These are phyloP conservation scores for Xestia sexstrigata DNA, from an alignment of 2,888 invertebrate genomes.

Conservation along the genomic window DNA sequence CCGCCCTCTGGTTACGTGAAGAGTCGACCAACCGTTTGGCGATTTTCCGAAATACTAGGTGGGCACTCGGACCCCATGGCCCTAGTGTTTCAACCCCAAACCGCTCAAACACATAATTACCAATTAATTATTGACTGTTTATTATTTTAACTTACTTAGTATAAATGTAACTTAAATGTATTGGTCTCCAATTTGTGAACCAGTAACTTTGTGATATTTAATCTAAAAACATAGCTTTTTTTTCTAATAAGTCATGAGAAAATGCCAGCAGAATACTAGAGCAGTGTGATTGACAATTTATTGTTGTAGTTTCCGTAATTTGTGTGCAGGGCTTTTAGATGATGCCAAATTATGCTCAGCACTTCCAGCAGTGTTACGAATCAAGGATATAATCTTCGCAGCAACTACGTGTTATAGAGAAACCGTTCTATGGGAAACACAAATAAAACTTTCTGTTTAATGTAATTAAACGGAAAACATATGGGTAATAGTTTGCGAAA, in stretches of 20 bases:
- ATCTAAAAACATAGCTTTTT: not conserved
- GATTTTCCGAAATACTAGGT: too few relatives aligned
- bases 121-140: too few relatives aligned
- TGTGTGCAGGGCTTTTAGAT: too few relatives aligned
- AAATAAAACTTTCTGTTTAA: slow-evolving; percentile 44
- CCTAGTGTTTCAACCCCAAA: too few relatives aligned
- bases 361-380: not conserved
- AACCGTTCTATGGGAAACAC: slow-evolving; percentile 36
- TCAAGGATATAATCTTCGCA: not conserved
- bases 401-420: slow-evolving; percentile 20
- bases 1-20: too few relatives aligned
- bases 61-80: too few relatives aligned
- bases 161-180: slow-evolving; percentile 10
- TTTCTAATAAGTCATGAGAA: not conserved
- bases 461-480: slow-evolving; percentile 41
- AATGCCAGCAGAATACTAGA: too few relatives aligned
- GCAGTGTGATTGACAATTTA: not conserved
- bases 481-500: slow-evolving; percentile 57
- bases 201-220: not conserved
- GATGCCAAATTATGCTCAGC: not conserved
- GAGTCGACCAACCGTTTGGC: too few relatives aligned
- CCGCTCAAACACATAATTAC: too few relatives aligned
- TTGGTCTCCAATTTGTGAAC: too few relatives aligned
- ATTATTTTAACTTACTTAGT: slow-evolving; percentile 1
- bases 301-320: not conserved